Percentiles rank a stretch among this genome's conserved stretches.
Evolutionary conservation across 2,797 vertebrate species (phyloP).

Genomic region (Anguilla pacifica): DNA sequence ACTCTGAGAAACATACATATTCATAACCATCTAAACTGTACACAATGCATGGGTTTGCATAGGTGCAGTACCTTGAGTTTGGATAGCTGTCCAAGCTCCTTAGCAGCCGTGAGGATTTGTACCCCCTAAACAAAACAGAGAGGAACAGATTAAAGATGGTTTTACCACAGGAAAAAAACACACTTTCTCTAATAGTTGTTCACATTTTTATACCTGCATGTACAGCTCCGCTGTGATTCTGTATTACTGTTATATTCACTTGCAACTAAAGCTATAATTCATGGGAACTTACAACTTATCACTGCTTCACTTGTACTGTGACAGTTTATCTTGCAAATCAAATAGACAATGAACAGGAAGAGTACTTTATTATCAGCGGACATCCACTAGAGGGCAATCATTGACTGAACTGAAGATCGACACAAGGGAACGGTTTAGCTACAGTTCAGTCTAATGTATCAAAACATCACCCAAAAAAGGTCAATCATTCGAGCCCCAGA

Average conservation of each 20-base stretch:
- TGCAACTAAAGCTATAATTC: not conserved
- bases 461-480: not conserved
- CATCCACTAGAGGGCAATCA: slow-evolving; percentile 30
- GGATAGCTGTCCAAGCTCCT: slow-evolving; percentile 90
- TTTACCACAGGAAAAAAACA: not conserved
- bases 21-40: not conserved
- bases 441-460: not conserved
- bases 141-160: not conserved
- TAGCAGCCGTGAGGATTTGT: slow-evolving; percentile 92
- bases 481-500: not conserved
- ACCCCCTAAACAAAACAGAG: slow-evolving; percentile 75
- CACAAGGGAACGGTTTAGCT: not conserved
- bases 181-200: not conserved
- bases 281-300: not conserved
- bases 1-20: not conserved
- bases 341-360: not conserved
- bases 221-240: not conserved
- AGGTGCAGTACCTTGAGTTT: slow-evolving; percentile 85
- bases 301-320: not conserved
- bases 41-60: not conserved
- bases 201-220: not conserved
- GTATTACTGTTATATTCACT: not conserved
- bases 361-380: not conserved
- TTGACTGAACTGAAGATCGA: not conserved
- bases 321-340: not conserved